Evolutionary conservation across 2,797 vertebrate genomes (phyloP), one percentile per base, ranked within the genome.

Genomic region (Micrastur ruficollis): DNA sequence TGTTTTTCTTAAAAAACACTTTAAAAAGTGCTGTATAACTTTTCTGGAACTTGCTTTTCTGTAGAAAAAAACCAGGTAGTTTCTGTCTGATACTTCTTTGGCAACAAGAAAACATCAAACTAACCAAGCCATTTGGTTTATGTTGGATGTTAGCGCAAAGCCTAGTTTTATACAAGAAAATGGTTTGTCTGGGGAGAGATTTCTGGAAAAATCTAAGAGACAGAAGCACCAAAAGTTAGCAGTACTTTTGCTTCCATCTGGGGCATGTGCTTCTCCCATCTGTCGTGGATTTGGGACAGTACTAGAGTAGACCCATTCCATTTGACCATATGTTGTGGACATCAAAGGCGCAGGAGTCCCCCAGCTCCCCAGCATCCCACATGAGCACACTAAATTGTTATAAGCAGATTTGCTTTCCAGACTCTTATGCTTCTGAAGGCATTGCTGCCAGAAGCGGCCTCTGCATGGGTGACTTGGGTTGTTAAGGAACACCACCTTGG

Each of bases 41-140:
- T 79, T 68, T 70, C 56, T 55, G 50, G 49, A 76, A 55, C 46
- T 76, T 93, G 32, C 26, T 83, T 91, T 91, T 23, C 40, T 90
- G 65, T 40, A 68, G n/a, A 40, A 75, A 79, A 29, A 83, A 71
- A 6, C 4, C 9, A n/a, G 36, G 12, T 61, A 17, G 8, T 29
- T 95, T 90, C 55, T 89, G 5, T 72, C n/a, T 75, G 27, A 55
- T 70, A 40, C 8, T 56, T 7, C 46, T 91, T 90, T 63, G 71
- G 31, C 38, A 85, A 38, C 19, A 86, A 47, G 31, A 84, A 34
- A 55, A 59, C 38, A 23, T 67, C 22, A 44, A 46, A 66, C 14
- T 65, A 27, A 55, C 73, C 22, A 63, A 68, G 58, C 13, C 5
- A 7, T 74, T 82, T 26, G 27, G 3, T 50, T 95, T 73, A 23